Base-by-base conservation (phyloP, 2,797 vertebrate species). In the Phrynocephalus vlangalii region DNA sequence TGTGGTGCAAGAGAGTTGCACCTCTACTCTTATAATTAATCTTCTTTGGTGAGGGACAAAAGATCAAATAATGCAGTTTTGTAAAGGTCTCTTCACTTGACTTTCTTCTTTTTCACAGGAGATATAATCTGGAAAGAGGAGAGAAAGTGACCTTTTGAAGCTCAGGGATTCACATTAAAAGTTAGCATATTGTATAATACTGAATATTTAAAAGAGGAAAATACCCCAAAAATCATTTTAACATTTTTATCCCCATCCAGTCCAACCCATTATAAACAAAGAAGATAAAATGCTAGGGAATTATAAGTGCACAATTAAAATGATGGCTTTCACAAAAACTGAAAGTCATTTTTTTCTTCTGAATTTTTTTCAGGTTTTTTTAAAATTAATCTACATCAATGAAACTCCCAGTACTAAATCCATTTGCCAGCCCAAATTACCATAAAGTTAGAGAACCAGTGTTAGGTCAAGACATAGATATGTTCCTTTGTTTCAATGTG, bases 31-130 rank as follows among this genome's bases (percentile, higher is more conserved):
- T 13, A 77, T 68, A 6, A 22, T 15, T 86, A 56, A 26, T 81
- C 30, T 70, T 70, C 30, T 87, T 93, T 70, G 9, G 2, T 82
- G 6, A 50, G 44, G 60, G 75, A 71, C 50, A 75, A 63, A 75
- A 73, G 70, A 81, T 75, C 56, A 82, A 81, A 81, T 73, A 81
- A 38, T 80, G 22, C 73, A 28, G 52, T 86, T 85, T 86, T 86
- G 11, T 6, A 70, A 84, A 83, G 70, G 83, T 86, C 9, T 82
- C n/a, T 67, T 9, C 11, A 1, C 7, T 89, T 88, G 78, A 63
- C 30, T 85, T 91, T 90, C 16, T 86, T 24, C 38, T 13, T 91
- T 90, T 48, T 84, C 56, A 71, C 60, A 83, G 20, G 83, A 90
- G 1, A 82, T 48, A 38, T 68, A 30, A 0, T 88, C 3, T 73